Conservation (phyloP, 2,113 vertebrate genomes). For the Pionites leucogaster region DNA sequence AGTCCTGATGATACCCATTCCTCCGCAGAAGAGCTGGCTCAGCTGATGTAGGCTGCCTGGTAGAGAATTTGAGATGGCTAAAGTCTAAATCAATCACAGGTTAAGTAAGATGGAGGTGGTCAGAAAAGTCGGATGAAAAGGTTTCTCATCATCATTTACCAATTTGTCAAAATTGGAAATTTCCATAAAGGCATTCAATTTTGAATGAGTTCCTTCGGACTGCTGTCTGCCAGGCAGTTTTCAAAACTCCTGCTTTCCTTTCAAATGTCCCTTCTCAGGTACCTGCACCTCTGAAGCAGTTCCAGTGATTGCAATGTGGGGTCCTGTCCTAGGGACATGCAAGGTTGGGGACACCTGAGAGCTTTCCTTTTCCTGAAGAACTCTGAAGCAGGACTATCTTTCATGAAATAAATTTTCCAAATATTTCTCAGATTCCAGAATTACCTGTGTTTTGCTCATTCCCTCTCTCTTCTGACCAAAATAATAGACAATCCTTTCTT, state of each 20-base stretch:
- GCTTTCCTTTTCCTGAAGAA: not conserved
- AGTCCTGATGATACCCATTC: not conserved
- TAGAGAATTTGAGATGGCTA: not conserved
- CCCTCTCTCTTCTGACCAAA: not conserved
- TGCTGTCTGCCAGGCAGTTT: not conserved
- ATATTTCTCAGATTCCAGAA: not conserved
- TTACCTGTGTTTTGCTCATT: not conserved
- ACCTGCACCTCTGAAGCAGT: not conserved
- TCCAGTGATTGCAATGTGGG: not conserved
- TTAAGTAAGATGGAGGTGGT: not conserved
- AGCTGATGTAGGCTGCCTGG: not conserved
- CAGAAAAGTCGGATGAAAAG: not conserved
- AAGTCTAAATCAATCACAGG: not conserved
- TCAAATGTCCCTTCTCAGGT: not conserved
- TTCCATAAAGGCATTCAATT: not conserved
- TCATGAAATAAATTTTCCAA: not conserved
- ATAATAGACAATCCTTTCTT: not conserved
- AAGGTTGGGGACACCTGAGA: not conserved
- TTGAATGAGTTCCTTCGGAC: not conserved
- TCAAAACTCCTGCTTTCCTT: not conserved
- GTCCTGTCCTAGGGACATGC: not conserved
- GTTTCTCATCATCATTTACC: not conserved
- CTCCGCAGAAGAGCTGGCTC: not conserved
- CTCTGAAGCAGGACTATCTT: not conserved
- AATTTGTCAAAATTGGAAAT: not conserved